Percentiles rank a stretch among this genome's conserved stretches.
These are phyloP conservation scores for Morbakka virulenta DNA, from an alignment of 30 jellyfish, hydroid and myxozoan genomes.

Conservation along the genomic window DNA sequence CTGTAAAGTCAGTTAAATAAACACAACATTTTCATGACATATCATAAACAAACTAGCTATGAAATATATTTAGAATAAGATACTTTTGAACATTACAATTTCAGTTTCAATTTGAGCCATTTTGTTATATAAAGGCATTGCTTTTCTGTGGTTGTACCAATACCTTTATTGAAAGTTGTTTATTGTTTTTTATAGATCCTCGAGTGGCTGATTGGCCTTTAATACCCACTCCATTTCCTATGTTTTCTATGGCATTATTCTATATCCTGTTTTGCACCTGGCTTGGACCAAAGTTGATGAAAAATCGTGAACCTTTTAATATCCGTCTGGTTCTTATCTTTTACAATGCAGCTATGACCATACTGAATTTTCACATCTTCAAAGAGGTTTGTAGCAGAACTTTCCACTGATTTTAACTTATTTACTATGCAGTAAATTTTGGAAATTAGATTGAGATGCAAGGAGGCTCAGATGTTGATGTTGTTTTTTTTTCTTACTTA, in stretches of 20 bases:
- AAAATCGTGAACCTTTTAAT: constrained; percentile 44
- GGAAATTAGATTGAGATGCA: too few species aligned
- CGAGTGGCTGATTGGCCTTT: constrained; percentile 69
- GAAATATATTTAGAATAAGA: too few species aligned
- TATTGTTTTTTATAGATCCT: constrained; percentile 54
- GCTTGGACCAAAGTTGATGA: constrained; percentile 89
- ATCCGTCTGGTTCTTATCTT: constrained; percentile 51
- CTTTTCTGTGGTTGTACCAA: neutral
- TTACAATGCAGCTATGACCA: constrained; percentile 68
- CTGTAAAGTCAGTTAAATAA: too few species aligned
- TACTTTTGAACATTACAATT: too few species aligned
- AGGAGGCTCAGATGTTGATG: too few species aligned
- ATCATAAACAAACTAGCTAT: too few species aligned
- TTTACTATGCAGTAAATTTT: too few species aligned
- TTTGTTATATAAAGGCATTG: too few species aligned
- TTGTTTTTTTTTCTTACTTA: too few species aligned
- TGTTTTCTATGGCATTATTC: constrained; percentile 24
- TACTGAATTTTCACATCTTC: constrained; percentile 68
- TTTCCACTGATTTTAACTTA: too few species aligned
- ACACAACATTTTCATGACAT: too few species aligned
- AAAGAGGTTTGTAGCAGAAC: constrained; percentile 57
- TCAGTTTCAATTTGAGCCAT: too few species aligned
- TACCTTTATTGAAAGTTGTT: neutral
- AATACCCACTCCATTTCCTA: constrained; percentile 66
- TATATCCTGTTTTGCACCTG: constrained; percentile 63